Percentiles rank a stretch among this genome's conserved stretches.
phyloP scores from a whole-genome alignment of 1,140 invertebrate species.

The Carcinoscorpius rotundicauda region DNA sequence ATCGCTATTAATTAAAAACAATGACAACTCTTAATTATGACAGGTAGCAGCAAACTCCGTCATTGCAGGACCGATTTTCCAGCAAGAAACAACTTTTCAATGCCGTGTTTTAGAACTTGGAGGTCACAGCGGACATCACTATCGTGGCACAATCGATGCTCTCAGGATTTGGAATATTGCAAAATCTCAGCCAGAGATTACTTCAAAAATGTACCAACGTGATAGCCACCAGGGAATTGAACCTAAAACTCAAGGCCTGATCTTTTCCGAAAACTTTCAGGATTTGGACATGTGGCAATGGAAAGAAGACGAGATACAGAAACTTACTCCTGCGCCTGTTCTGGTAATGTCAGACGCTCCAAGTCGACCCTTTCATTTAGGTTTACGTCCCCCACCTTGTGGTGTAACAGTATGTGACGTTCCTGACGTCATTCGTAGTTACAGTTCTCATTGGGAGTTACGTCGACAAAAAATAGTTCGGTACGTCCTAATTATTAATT shows the following conservation, averaged over 20 bases:
- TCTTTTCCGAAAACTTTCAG: neutral
- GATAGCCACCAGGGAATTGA: too few relatives aligned
- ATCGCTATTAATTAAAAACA: neutral
- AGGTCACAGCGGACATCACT: neutral
- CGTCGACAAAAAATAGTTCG: neutral
- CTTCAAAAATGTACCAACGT: neutral
- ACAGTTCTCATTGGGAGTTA: neutral
- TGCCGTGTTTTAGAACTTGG: neutral
- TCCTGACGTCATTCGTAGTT: constrained; percentile 1
- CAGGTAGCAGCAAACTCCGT: neutral
- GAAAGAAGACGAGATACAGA: too few relatives aligned
- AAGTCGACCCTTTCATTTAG: too few relatives aligned
- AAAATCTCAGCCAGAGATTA: neutral
- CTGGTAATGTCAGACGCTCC: too few relatives aligned
- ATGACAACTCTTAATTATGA: neutral
- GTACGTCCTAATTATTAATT: neutral
- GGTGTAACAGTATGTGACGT: constrained; percentile 5
- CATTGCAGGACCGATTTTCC: too few relatives aligned
- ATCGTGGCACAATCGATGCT: neutral
- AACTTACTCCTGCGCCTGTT: too few relatives aligned
- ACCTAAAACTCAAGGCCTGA: too few relatives aligned
- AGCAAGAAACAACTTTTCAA: too few relatives aligned
- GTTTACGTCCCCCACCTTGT: neutral
- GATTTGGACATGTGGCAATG: neutral
- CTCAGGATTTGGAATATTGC: constrained; percentile 1